phyloP scores from a whole-genome alignment of 2,888 invertebrate genomes.

The Antheraea yamamai region DNA sequence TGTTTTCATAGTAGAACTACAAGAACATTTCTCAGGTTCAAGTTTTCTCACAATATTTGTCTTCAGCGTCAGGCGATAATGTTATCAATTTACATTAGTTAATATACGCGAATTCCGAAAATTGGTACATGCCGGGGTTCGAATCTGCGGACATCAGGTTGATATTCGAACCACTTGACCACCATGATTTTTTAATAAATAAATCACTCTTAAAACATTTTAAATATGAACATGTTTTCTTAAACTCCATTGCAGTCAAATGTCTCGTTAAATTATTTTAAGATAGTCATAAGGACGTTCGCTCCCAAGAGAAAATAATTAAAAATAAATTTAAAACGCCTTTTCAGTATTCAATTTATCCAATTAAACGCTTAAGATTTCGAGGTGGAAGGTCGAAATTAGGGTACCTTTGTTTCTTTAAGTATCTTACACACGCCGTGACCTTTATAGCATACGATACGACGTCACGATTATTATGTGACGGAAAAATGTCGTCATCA shows the following conservation, averaged over 20 bases:
- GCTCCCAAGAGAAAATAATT: background rate
- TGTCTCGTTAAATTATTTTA: background rate
- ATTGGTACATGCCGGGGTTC: no score
- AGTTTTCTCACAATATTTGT: no score
- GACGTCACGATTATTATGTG: background rate
- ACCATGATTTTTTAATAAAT: background rate
- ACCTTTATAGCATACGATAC: background rate
- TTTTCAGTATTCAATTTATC: background rate
- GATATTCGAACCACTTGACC: no score
- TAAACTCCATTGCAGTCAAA: background rate
- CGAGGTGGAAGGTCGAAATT: background rate
- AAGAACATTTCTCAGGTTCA: no score
- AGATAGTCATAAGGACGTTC: background rate
- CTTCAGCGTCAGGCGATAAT: no score
- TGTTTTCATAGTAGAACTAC: no score
- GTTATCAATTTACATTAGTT: no score
- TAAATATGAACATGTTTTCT: background rate
- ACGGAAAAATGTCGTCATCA: background rate
- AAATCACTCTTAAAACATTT: background rate
- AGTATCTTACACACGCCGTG: background rate
- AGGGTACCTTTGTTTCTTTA: conserved; percentile 4
- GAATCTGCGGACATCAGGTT: no score
- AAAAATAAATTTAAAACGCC: background rate
- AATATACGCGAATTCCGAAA: no score
- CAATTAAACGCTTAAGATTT: conserved; percentile 1